A percentile compares a stretch with the other conserved stretches of the same genome.
phyloP scores from a whole-genome alignment of 2,113 vertebrate species.

The Campylomormyrus numenius region DNA sequence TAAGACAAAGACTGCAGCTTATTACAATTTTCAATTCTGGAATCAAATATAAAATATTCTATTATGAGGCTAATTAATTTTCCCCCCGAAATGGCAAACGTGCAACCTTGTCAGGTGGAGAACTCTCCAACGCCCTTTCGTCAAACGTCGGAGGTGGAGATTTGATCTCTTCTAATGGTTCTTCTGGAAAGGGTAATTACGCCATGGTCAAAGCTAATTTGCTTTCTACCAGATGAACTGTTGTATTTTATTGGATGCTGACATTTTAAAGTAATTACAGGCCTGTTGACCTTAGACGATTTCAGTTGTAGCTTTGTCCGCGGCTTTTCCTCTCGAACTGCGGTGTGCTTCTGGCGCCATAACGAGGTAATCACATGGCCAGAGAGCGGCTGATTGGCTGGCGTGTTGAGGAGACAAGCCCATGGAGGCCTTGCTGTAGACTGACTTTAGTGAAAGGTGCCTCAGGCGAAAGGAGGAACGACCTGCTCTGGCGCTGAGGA shows the following conservation, averaged over 20 bases:
- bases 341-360: conserved; percentile 92
- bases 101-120: conserved; percentile 99
- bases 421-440: not conserved
- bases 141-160: conserved; percentile 99
- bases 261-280: conserved; percentile 99
- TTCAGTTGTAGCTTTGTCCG: conserved; percentile 93
- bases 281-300: conserved; percentile 99
- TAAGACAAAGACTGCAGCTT: conserved; percentile 93
- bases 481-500: not conserved
- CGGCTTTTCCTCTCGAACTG: conserved; percentile 76
- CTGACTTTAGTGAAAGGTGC: not conserved
- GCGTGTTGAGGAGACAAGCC: not conserved
- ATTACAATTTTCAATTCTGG: conserved; percentile 97
- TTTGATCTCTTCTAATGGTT: conserved; percentile 99
- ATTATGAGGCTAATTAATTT: conserved; percentile 99
- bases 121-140: conserved; percentile 99
- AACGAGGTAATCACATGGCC: conserved; percentile 99
- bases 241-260: conserved; percentile 99
- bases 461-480: not conserved
- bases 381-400: conserved; percentile 66
- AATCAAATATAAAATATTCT: conserved; percentile 99
- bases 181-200: conserved; percentile 99
- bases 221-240: conserved; percentile 99
- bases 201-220: conserved; percentile 99
- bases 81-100: conserved; percentile 98